Conservation (phyloP, 2,888 invertebrate species). For the Sthenelais limicola region DNA sequence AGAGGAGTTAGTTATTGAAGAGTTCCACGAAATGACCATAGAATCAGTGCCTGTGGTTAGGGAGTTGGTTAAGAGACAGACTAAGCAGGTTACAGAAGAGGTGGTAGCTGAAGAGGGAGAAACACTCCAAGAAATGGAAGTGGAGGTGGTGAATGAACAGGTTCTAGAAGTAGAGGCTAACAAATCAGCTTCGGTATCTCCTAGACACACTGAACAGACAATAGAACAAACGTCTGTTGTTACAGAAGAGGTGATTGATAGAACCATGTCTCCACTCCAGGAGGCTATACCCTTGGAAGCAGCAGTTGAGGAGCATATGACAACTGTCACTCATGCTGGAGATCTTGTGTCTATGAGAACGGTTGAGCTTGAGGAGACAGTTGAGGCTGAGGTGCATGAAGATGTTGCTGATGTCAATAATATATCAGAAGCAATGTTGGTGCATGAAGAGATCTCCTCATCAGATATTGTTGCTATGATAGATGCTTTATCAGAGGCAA, state of each 20-base stretch:
- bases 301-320: constrained; percentile 47
- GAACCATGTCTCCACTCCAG: constrained; percentile 48
- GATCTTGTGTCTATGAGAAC: background rate
- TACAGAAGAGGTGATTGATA: constrained; percentile 12
- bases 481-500: background rate
- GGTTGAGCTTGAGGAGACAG: background rate
- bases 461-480: background rate
- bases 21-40: too few species aligned
- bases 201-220: background rate
- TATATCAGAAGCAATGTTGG: background rate
- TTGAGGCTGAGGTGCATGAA: constrained; percentile 50
- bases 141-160: background rate
- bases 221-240: background rate
- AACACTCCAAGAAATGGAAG: background rate
- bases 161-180: background rate
- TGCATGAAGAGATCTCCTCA: background rate
- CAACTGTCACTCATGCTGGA: background rate
- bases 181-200: background rate
- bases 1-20: too few species aligned
- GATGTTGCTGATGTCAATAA: constrained; percentile 52
- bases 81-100: constrained; percentile 3
- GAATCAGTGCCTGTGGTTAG: background rate
- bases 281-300: constrained; percentile 46
- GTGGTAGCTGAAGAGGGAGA: background rate
- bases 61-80: too few species aligned